Percentiles rank a stretch among this genome's conserved stretches.
Evolutionary conservation across 2,113 vertebrate species (phyloP).

Genomic region (Embiotoca jacksoni): DNA sequence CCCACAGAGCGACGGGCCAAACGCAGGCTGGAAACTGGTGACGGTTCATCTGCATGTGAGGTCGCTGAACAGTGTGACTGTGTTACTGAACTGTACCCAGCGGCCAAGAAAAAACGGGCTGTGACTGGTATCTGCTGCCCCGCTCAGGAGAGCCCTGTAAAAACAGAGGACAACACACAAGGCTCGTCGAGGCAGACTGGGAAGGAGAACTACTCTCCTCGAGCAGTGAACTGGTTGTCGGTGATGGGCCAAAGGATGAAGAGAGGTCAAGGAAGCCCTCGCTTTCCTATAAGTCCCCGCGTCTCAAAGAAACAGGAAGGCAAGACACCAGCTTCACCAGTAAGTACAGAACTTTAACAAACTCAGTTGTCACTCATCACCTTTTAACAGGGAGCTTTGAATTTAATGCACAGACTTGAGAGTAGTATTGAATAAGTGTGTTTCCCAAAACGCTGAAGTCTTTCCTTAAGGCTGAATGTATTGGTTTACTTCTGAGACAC

Average conservation of each 20-base stretch:
- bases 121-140: conserved; percentile 81
- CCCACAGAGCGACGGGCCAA: conserved; percentile 87
- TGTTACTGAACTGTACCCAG: conserved; percentile 85
- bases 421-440: no score
- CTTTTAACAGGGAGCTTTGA: not conserved
- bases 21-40: conserved; percentile 89
- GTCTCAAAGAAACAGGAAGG: conserved; percentile 81
- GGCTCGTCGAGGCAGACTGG: conserved; percentile 67
- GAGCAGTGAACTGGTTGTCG: conserved; percentile 89
- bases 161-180: conserved; percentile 47
- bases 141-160: conserved; percentile 38
- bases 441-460: no score
- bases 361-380: not conserved
- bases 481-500: no score
- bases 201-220: conserved; percentile 92
- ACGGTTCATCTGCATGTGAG: conserved; percentile 73
- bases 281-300: conserved; percentile 72
- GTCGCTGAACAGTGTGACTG: conserved; percentile 82
- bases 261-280: conserved; percentile 62
- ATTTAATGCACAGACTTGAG: no score
- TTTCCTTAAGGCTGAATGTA: no score
- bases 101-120: conserved; percentile 81
- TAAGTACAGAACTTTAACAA: conserved; percentile 58
- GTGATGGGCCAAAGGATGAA: conserved; percentile 89
- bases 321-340: conserved; percentile 75